Percentiles rank a stretch among this genome's conserved stretches.
These are phyloP conservation scores for Lipophrys pholis DNA, from an alignment of 2,113 vertebrate species.

Conservation along the genomic window DNA sequence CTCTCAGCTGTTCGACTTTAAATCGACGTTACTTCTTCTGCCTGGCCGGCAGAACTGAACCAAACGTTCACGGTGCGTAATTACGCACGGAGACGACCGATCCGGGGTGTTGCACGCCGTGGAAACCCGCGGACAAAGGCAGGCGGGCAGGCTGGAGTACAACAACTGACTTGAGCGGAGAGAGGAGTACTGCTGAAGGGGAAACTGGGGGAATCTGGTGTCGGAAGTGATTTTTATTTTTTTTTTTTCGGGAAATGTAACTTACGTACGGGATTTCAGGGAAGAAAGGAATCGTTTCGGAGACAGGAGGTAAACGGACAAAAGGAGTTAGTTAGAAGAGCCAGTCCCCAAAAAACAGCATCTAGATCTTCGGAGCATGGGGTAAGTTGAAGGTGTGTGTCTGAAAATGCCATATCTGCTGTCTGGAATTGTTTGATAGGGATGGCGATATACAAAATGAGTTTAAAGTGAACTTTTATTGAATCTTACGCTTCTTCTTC, in stretches of 20 bases:
- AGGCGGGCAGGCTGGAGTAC: constrained; percentile 46
- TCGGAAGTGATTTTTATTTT: constrained; percentile 69
- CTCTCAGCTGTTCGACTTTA: constrained; percentile 28
- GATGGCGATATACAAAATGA: constrained; percentile 8
- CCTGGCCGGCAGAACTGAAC: constrained; percentile 9
- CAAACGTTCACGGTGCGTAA: constrained; percentile 54
- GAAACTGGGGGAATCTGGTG: constrained; percentile 46
- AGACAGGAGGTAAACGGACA: background rate
- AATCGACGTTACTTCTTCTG: constrained; percentile 37
- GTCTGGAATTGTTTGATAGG: constrained; percentile 19
- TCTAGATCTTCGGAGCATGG: constrained; percentile 71
- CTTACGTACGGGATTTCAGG: constrained; percentile 29
- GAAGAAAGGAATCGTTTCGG: constrained; percentile 17
- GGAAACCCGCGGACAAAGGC: constrained; percentile 70
- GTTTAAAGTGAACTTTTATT: constrained; percentile 55
- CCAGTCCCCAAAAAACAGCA: constrained; percentile 26
- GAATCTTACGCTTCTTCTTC: constrained; percentile 6
- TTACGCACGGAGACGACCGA: constrained; percentile 57
- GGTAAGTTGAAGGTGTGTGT: constrained; percentile 64
- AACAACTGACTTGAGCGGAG: constrained; percentile 62
- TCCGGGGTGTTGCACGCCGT: constrained; percentile 25
- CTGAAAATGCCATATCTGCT: background rate
- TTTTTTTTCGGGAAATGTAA: constrained; percentile 53
- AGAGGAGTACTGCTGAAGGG: constrained; percentile 50
- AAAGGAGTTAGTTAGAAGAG: constrained; percentile 45